Percentiles rank a stretch among this genome's conserved stretches.
These are phyloP conservation scores for Melikaiella ostensackeni DNA, from an alignment of 2,888 invertebrate genomes.

Conservation along the genomic window DNA sequence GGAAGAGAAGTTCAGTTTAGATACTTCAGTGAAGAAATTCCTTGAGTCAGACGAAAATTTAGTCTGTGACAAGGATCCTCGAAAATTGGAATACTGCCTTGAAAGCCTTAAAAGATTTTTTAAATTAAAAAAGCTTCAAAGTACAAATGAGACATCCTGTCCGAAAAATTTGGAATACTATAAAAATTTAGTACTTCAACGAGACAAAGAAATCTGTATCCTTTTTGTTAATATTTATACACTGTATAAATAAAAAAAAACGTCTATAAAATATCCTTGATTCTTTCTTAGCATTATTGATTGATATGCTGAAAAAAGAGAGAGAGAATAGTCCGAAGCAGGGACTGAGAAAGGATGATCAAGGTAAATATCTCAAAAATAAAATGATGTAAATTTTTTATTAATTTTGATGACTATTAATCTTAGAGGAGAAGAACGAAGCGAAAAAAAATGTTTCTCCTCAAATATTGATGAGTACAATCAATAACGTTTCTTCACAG, in stretches of 20 bases:
- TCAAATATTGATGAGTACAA: background rate
- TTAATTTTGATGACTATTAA: background rate
- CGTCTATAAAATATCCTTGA: conserved; percentile 39
- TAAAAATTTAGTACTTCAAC: conserved; percentile 68
- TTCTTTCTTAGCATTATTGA: conserved; percentile 55
- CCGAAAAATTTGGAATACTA: conserved; percentile 63
- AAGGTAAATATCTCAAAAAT: background rate
- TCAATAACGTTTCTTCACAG: background rate
- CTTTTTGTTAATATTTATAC: conserved; percentile 51
- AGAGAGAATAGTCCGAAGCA: conserved; percentile 39
- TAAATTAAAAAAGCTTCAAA: conserved; percentile 30
- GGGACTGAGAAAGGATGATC: background rate
- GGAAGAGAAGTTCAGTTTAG: conserved; percentile 40
- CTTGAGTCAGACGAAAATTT: conserved; percentile 61
- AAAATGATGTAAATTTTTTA: background rate
- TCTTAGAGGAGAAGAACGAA: conserved; percentile 1
- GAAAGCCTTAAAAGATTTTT: conserved; percentile 48
- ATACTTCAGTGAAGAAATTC: conserved; percentile 54
- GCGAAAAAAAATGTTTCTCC: background rate
- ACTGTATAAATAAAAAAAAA: background rate
- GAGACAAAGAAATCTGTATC: conserved; percentile 76
- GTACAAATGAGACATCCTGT: conserved; percentile 36
- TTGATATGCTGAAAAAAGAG: conserved; percentile 58
- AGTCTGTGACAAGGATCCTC: conserved; percentile 64
- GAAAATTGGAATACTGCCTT: conserved; percentile 73